These are phyloP conservation scores for Eupsilia transversa DNA, from an alignment of 2,888 invertebrate species.

Conservation along the genomic window DNA sequence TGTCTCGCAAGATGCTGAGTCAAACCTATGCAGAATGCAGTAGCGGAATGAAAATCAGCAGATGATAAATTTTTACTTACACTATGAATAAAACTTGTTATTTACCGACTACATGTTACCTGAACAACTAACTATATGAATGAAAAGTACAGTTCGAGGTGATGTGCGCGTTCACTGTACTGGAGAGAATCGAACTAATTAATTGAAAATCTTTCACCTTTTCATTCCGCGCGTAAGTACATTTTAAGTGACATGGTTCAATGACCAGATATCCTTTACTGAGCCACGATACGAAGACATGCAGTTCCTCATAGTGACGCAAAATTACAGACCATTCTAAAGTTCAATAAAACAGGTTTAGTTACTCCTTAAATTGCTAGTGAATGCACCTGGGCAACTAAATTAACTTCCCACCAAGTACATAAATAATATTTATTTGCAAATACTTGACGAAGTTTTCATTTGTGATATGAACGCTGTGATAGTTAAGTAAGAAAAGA, in stretches of 20 bases:
- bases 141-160: not conserved
- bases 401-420: not conserved
- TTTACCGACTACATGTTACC: not conserved
- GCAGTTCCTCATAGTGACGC: slow-evolving; percentile 41
- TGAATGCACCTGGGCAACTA: slow-evolving; percentile 11
- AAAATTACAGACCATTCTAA: slow-evolving; percentile 30
- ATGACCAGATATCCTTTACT: slow-evolving; percentile 1
- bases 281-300: slow-evolving; percentile 10
- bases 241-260: slow-evolving; percentile 4
- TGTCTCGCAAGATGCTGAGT: not conserved
- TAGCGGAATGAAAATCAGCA: not conserved
- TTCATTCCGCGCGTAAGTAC: not conserved
- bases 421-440: not conserved
- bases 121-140: not conserved
- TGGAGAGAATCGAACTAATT: not conserved
- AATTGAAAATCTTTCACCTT: not conserved
- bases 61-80: no score
- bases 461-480: no score
- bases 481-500: no score
- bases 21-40: not conserved
- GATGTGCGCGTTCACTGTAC: not conserved
- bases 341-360: slow-evolving; percentile 55
- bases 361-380: slow-evolving; percentile 32
- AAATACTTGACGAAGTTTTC: not conserved
- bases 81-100: not conserved